Percentiles rank a stretch among this genome's conserved stretches.
Conservation (phyloP, 1,140 invertebrate species). For the Drosophila ercepeae region DNA sequence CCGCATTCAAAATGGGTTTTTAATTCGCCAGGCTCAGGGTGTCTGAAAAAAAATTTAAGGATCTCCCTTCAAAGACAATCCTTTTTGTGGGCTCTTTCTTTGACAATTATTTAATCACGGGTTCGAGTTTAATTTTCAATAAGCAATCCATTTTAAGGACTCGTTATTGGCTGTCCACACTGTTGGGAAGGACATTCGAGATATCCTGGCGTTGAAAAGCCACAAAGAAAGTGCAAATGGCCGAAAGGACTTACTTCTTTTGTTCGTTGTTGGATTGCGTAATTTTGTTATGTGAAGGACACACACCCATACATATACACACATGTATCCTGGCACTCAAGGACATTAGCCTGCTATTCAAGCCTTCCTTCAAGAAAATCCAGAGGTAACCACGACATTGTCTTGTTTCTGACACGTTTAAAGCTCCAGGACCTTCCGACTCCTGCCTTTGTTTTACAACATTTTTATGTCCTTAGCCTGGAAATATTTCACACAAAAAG, state of each 20-base stretch:
- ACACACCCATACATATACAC: background rate
- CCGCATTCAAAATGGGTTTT: slow-evolving; percentile 9
- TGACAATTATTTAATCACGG: background rate
- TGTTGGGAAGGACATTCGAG: no score
- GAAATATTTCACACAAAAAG: slow-evolving; percentile 48
- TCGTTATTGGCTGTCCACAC: background rate
- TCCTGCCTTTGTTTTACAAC: slow-evolving; percentile 56
- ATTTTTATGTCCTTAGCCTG: slow-evolving; percentile 48
- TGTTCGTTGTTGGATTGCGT: slow-evolving; percentile 2
- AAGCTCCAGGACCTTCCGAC: background rate
- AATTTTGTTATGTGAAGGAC: background rate
- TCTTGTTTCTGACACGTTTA: slow-evolving; percentile 21
- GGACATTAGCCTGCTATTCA: background rate
- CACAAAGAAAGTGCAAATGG: background rate
- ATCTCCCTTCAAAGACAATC: no score
- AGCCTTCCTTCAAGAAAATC: background rate
- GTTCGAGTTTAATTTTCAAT: background rate
- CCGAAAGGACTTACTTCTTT: background rate
- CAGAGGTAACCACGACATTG: background rate
- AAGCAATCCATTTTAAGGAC: background rate
- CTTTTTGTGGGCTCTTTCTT: no score
- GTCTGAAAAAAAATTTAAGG: background rate
- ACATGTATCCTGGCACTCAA: background rate
- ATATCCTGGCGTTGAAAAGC: no score
- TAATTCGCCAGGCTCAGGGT: slow-evolving; percentile 24